Base-by-base conservation (phyloP, 64 coral and sea anemone species). In the Actinia tenebrosa region DNA sequence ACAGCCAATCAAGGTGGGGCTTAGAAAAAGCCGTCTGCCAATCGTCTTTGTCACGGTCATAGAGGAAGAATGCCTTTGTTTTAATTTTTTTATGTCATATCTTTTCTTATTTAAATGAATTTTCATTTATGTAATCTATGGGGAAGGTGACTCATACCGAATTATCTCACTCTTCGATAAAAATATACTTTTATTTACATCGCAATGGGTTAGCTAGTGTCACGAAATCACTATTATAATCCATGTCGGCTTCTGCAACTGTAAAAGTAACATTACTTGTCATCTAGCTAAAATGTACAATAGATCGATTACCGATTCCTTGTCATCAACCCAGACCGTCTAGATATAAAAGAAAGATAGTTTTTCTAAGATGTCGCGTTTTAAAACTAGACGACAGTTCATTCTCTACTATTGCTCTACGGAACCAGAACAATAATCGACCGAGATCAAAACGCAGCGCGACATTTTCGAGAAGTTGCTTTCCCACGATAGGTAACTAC, bases 31-130 rank as follows among this genome's bases (percentile, higher is more conserved):
- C 44, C 5, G 79, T 16, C 79, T 81, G 79, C 79, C 79, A 81
- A 81, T 81, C 79, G 53, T 50, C 45, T 81, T 17, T 81, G 79
- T 81, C 79, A 81, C 79, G 79, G 79, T 81, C 79, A 81, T 81
- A 3, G 7, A 53, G 3, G 79, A 81, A 81, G 16, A 81, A 81
- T 81, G 79, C 79, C 53, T 81, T 81, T 81, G 79, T 81, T 53
- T 20, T 17, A 50, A 46, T 7, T 81, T 50, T 37, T 37, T 23
- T 22, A 26, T 23, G 11, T 79, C 42, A 66, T 79, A n/a, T 81
- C 50, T 45, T 81, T 53, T 81, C 79, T 53, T 81, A 22, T 81
- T 66, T 66, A 23, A 66, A 81, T 81, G 6, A 17, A 81, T 81
- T 50, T 50, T 50, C 46, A 53, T 9, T 79, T 19, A 53, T 53